phyloP scores from a whole-genome alignment of 2,113 vertebrate species.

The Pampusana beccarii region DNA sequence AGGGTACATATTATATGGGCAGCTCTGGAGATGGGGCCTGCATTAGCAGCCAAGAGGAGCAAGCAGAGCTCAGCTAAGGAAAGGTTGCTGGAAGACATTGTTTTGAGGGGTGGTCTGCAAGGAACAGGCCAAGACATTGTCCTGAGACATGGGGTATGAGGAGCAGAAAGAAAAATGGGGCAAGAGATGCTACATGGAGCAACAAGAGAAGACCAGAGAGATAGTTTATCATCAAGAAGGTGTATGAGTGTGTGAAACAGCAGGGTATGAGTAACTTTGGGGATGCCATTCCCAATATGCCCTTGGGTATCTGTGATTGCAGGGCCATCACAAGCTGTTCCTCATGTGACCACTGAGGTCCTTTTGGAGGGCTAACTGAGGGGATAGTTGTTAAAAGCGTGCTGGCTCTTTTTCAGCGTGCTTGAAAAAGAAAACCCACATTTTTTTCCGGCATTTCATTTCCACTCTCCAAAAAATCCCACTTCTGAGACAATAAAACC shows the following conservation, averaged over 20 bases:
- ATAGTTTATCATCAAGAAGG: neutral
- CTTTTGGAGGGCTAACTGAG: neutral
- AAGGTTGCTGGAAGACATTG: neutral
- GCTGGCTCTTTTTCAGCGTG: neutral
- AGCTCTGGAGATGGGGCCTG: neutral
- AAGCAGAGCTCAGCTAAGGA: neutral
- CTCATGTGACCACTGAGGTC: neutral
- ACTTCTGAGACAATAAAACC: neutral
- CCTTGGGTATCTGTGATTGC: rapidly evolving
- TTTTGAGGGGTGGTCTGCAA: neutral
- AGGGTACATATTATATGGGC: neutral
- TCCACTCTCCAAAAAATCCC: neutral
- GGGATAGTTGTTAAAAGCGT: neutral
- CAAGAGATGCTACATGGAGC: neutral
- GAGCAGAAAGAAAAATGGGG: neutral
- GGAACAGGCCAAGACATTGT: neutral
- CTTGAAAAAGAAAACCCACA: neutral
- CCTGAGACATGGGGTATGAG: neutral
- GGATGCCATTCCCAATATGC: rapidly evolving
- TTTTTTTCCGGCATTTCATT: neutral
- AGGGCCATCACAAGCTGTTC: neutral
- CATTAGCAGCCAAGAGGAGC: neutral
- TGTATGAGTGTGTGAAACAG: neutral
- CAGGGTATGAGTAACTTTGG: neutral
- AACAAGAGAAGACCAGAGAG: neutral